These are phyloP conservation scores for Adineta ricciae DNA, from an alignment of 2,888 invertebrate genomes.

Conservation along the genomic window DNA sequence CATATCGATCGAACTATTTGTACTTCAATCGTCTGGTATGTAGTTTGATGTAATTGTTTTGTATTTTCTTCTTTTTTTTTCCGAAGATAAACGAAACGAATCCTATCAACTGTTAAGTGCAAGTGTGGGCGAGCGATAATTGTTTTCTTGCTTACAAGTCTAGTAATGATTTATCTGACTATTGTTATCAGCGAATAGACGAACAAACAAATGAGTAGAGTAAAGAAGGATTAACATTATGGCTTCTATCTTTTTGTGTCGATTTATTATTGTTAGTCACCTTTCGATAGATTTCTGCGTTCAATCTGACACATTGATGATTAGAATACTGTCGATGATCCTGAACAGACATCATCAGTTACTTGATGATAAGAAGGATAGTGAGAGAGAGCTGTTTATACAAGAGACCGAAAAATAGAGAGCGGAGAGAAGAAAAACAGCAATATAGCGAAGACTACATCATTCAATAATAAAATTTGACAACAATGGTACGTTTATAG, in stretches of 20 bases:
- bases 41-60: not conserved
- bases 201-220: not conserved
- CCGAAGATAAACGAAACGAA: not conserved
- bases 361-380: not conserved
- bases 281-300: not conserved
- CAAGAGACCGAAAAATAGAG: not conserved
- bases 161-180: not conserved
- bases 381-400: not conserved
- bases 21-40: not conserved
- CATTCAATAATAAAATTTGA: not conserved
- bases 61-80: not conserved
- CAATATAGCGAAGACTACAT: not conserved
- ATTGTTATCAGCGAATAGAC: not conserved
- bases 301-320: conserved; percentile 11
- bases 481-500: not conserved
- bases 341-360: conserved; percentile 9
- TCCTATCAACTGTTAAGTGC: not conserved
- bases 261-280: conserved; percentile 8
- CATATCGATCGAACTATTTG: not conserved
- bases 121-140: not conserved
- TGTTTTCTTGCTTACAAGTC: not conserved
- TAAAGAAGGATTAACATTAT: not conserved
- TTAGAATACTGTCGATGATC: conserved; percentile 5
- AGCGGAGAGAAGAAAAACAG: not conserved
- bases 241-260: not conserved